A percentile compares a stretch with the other conserved stretches of the same genome.
Conservation (phyloP, 2,113 vertebrate species). For the Varanus komodoensis region DNA sequence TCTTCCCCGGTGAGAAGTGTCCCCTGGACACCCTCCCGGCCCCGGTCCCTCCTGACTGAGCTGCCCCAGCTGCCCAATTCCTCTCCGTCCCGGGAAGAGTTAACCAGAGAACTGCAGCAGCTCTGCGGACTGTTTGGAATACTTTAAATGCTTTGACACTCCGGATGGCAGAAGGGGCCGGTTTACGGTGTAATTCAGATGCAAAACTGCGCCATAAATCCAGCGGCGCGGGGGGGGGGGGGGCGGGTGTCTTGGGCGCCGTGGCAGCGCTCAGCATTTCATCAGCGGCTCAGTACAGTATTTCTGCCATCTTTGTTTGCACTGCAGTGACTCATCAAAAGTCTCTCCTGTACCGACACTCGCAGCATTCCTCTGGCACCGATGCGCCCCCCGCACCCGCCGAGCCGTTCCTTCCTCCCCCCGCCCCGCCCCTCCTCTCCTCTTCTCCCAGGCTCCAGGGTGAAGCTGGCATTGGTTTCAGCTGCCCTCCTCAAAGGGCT, state of each 20-base stretch:
- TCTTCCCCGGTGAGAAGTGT: too few relatives aligned
- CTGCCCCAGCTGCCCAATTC: not conserved
- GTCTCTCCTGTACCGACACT: constrained; percentile 86
- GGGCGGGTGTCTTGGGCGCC: constrained; percentile 74
- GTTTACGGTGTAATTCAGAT: constrained; percentile 82
- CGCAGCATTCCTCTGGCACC: constrained; percentile 83
- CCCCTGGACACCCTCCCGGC: not conserved
- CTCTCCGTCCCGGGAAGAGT: constrained; percentile 37
- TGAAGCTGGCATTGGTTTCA: constrained; percentile 81
- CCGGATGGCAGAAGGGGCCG: constrained; percentile 76
- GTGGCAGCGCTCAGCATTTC: constrained; percentile 79
- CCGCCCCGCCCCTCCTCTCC: not conserved
- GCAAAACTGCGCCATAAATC: constrained; percentile 82
- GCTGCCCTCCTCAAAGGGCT: constrained; percentile 83
- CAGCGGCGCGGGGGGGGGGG: not conserved
- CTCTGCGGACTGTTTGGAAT: constrained; percentile 83
- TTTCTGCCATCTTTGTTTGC: constrained; percentile 90
- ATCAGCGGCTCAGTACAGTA: constrained; percentile 80
- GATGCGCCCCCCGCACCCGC: constrained; percentile 51
- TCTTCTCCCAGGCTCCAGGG: constrained; percentile 79
- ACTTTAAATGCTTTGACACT: constrained; percentile 83
- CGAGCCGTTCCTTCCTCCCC: too few relatives aligned
- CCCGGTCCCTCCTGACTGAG: too few relatives aligned
- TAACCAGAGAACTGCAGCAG: constrained; percentile 66
- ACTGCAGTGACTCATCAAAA: constrained; percentile 88